These are phyloP conservation scores for Monoplex corrugatus DNA, from an alignment of 2,888 invertebrate genomes.

Conservation along the genomic window DNA sequence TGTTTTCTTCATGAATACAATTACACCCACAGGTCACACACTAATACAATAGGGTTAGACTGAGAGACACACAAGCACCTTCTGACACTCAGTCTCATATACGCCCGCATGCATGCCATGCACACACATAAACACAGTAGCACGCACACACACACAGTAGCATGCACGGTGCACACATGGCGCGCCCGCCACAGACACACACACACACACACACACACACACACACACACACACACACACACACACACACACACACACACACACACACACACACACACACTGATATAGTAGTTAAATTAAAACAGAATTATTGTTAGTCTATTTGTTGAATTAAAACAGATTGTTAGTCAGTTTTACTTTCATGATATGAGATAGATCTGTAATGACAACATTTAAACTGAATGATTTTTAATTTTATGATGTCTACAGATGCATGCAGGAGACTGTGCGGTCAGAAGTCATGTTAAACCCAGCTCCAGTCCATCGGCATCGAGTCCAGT, in stretches of 20 bases:
- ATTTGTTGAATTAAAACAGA: neutral
- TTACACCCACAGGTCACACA: neutral
- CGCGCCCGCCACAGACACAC: neutral
- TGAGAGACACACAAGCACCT: too few species aligned
- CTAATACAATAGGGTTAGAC: neutral
- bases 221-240: neutral
- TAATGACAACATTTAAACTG: too few species aligned
- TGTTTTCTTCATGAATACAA: neutral
- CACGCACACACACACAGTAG: neutral
- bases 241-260: neutral
- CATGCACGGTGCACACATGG: neutral
- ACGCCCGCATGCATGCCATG: neutral
- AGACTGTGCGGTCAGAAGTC: too few species aligned
- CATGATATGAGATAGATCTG: too few species aligned
- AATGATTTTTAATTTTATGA: too few species aligned
- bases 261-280: neutral
- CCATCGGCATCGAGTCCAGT: too few species aligned
- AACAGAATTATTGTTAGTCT: neutral
- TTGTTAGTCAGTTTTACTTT: neutral
- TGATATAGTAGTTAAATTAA: neutral
- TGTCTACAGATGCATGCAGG: too few species aligned
- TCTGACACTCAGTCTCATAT: neutral
- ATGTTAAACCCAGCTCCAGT: too few species aligned
- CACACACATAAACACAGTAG: neutral
- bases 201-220: constrained; percentile 1